Percentiles rank a stretch among this genome's conserved stretches.
Conservation (phyloP, 2,888 invertebrate species). For the Phlogophora meticulosa region DNA sequence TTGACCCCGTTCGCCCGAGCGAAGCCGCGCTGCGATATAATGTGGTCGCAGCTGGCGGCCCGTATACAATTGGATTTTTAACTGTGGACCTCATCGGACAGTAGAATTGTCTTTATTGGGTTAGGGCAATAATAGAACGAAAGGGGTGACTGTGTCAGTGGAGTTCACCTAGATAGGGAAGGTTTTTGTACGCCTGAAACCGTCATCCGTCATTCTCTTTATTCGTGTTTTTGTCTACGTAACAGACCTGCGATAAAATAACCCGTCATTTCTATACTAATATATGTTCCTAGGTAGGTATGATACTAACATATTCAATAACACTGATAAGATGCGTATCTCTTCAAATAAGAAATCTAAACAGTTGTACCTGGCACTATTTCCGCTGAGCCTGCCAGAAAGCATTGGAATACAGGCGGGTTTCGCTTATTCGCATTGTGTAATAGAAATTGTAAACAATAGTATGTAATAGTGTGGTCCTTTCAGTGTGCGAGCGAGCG, state of each 20-base stretch:
- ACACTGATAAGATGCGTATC: constrained; percentile 30
- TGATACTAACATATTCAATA: constrained; percentile 10
- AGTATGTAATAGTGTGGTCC: constrained; percentile 65
- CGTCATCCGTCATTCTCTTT: neutral
- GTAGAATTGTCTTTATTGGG: constrained; percentile 71
- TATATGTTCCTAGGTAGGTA: too few species aligned
- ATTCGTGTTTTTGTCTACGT: neutral
- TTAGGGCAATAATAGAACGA: constrained; percentile 45
- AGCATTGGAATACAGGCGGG: constrained; percentile 39
- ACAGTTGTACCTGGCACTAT: constrained; percentile 50
- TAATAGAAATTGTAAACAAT: constrained; percentile 66
- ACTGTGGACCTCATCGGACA: constrained; percentile 73
- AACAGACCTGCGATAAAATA: too few species aligned
- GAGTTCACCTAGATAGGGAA: constrained; percentile 1
- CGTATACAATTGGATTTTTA: constrained; percentile 84
- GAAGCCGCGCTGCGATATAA: constrained; percentile 79
- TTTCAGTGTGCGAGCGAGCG: constrained; percentile 67
- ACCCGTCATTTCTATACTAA: too few species aligned
- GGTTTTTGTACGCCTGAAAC: neutral
- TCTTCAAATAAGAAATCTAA: constrained; percentile 35
- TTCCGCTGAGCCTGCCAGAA: constrained; percentile 46
- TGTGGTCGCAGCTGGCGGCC: constrained; percentile 81
- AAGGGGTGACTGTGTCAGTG: constrained; percentile 47
- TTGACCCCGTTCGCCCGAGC: constrained; percentile 76
- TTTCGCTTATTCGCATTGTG: constrained; percentile 50